Conservation (phyloP, 2,888 invertebrate species). For the Byasa hedistus region DNA sequence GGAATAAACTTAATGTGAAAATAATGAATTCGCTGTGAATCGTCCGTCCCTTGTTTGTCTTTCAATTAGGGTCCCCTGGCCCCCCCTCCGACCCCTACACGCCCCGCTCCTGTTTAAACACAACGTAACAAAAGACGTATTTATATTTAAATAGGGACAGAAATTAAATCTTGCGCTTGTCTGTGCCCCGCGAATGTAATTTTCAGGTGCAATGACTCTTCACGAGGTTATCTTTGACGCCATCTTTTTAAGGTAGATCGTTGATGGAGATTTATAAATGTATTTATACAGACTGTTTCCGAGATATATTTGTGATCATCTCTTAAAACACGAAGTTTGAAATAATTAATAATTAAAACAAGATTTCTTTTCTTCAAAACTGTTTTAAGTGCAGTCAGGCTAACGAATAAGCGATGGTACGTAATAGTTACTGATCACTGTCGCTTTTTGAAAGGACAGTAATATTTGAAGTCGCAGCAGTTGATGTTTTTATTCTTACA, state of each 20-base stretch:
- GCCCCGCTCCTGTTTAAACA: conserved; percentile 59
- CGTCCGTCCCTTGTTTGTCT: conserved; percentile 73
- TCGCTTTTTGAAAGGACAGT: no score
- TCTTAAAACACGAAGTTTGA: no score
- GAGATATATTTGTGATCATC: no score
- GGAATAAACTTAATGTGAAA: conserved; percentile 66
- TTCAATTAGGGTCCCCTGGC: conserved; percentile 71
- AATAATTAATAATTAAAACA: no score
- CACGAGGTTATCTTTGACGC: background rate
- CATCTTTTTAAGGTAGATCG: background rate
- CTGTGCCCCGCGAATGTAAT: conserved; percentile 39
- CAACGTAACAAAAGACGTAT: conserved; percentile 53
- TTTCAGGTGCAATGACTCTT: conserved; percentile 46
- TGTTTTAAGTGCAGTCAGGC: no score
- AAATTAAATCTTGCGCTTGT: conserved; percentile 70
- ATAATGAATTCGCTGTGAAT: conserved; percentile 76
- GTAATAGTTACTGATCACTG: no score
- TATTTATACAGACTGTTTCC: no score
- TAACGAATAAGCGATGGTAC: no score
- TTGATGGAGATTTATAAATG: background rate
- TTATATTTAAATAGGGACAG: conserved; percentile 67
- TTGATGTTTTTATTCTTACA: no score
- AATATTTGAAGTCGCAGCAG: no score
- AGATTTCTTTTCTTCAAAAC: no score
- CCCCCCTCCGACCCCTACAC: conserved; percentile 36